Conservation (phyloP, 1,140 invertebrate species). For the Drosophila insularis region DNA sequence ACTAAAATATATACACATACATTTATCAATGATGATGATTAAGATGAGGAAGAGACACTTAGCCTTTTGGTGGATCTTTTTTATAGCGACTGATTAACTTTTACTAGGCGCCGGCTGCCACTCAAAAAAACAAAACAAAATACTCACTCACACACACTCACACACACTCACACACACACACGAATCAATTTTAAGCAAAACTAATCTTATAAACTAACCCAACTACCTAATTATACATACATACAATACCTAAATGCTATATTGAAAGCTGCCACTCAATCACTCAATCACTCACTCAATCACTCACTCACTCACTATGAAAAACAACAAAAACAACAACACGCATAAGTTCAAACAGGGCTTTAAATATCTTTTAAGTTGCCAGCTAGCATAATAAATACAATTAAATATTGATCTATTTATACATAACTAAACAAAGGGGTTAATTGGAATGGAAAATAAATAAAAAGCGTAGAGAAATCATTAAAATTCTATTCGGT, state of each 20-base stretch:
- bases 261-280: slow-evolving; percentile 61
- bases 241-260: slow-evolving; percentile 42
- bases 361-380: slow-evolving; percentile 75
- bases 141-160: not conserved
- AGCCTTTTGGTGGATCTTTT: slow-evolving; percentile 42
- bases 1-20: slow-evolving; percentile 25
- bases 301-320: slow-evolving; percentile 14
- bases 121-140: slow-evolving; percentile 42
- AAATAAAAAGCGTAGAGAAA: not conserved
- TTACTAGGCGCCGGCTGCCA: slow-evolving; percentile 75
- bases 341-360: slow-evolving; percentile 76
- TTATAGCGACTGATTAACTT: slow-evolving; percentile 75
- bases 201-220: slow-evolving; percentile 69
- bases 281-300: slow-evolving; percentile 37
- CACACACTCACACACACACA: not conserved
- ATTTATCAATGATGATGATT: slow-evolving; percentile 36
- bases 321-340: slow-evolving; percentile 56
- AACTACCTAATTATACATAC: slow-evolving; percentile 63
- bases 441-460: slow-evolving; percentile 20
- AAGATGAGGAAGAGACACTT: slow-evolving; percentile 34
- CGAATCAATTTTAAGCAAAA: slow-evolving; percentile 47
- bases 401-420: slow-evolving; percentile 12
- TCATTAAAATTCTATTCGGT: not conserved
- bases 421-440: slow-evolving; percentile 9
- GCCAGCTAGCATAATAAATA: slow-evolving; percentile 71